Evolutionary conservation across 92 coral and sea anemone genomes (phyloP), one percentile per base, ranked within the genome.

Genomic region (Epizoanthus illoricatus): DNA sequence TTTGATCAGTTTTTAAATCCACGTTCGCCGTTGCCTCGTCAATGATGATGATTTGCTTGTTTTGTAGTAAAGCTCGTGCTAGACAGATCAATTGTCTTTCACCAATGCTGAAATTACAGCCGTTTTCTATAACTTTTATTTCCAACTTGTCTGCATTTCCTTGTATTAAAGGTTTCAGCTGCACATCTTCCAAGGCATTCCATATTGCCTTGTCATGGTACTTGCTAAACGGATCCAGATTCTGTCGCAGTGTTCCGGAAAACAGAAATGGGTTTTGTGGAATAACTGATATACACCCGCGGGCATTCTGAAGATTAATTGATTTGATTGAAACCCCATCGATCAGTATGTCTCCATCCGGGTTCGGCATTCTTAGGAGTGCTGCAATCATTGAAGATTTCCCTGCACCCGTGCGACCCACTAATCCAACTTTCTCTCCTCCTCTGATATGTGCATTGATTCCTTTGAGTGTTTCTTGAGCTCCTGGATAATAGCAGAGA

Each of bases 361-460:
- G 80, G 42, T 57, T 57, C 0, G 80, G 80, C 16, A 57, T 74
- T 74, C 80, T 41, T 16, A 74, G 59, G 15, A 74, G 65, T 5
- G 80, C 80, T 33, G 80, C 65, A 58, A 74, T 74, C 40, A 56
- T 40, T 55, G 66, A 74, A 13, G 80, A 74, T 74, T 74, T 74
- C 19, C 80, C 80, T 15, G 80, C 80, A 36, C 80, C 80, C 24
- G 80, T 74, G 21, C 80, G 80, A 5, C 80, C 80, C 5, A 74
- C 80, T 47, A 74, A 15, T 7, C 80, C 80, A 4, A 74, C 80
- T 36, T 74, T 74, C 80, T 74, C 80, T 55, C 80, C 80, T 2
- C 80, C 80, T 10, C 52, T 33, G 66, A 74, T 74, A 56, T 28
- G 3, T 18, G 9, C 80, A 74, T 45, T 74, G 5, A 74, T 74